Base-by-base conservation (phyloP, 2,797 vertebrate genomes). In the Anas acuta region DNA sequence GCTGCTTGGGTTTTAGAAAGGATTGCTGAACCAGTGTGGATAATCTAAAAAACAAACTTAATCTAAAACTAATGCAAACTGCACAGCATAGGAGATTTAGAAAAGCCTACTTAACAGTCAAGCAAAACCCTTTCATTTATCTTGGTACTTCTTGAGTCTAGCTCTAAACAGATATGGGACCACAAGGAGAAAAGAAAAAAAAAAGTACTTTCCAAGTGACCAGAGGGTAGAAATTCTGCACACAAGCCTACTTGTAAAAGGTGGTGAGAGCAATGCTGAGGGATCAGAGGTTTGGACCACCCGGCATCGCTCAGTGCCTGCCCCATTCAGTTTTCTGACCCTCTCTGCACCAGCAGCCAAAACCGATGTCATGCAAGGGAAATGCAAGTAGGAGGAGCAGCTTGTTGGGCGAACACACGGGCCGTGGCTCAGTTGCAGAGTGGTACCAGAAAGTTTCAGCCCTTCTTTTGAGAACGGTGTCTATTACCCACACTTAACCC, bases 31-130 rank as follows among this genome's bases (percentile, higher is more conserved):
- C 82, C 84, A 84, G 61, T 69, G 91, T 88, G 92, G 92, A 86
- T 97, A 93, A 95, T 93, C 90, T 95, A 81, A 94, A 94, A 95
- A 96, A 94, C 93, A 96, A 96, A 96, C 84, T 93, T 94, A 87
- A 95, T 93, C 92, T 95, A 94, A 96, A 94, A 92, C 84, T 92
- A 94, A 92, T 87, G 90, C 89, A 77, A 94, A 93, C 73, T 39
- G 58, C 80, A 91, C 78, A 94, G 84, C 72, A 81, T 6, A 41
- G 91, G 62, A 93, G 93, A 94, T 95, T 95, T 87, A 94, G 91
- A 90, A 95, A 95, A 96, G 76, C 92, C 88, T 93, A 66, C 94
- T 92, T 92, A 84, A 74, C 62, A 87, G 84, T 70, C 73, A 72
- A 92, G 76, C 80, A 92, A 95, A 95, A 85, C 32, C 75, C 37